Evolutionary conservation across 2,113 vertebrate genomes (phyloP).

Genomic region (Periophthalmodon schlosseri): DNA sequence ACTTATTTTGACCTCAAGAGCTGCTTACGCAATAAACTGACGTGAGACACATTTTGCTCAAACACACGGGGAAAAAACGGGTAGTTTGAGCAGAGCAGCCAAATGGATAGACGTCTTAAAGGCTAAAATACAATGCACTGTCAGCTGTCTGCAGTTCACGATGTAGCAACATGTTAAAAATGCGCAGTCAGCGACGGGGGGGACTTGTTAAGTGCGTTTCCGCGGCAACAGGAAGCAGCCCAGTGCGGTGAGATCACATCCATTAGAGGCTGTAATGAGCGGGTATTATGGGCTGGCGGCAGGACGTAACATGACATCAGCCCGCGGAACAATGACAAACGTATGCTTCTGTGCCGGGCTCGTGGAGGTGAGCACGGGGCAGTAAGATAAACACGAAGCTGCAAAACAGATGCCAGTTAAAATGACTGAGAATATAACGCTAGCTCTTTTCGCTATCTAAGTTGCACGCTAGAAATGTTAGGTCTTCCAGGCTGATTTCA

Average conservation of each 20-base stretch:
- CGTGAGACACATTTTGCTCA: no score
- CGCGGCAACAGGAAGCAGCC: conserved; percentile 29
- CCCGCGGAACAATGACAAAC: conserved; percentile 6
- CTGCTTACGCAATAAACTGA: no score
- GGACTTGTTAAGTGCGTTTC: conserved; percentile 27
- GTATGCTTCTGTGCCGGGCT: conserved; percentile 3
- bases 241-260: conserved; percentile 40
- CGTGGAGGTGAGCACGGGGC: not conserved
- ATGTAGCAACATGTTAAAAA: conserved; percentile 36
- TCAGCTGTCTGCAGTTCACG: conserved; percentile 28
- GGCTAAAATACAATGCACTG: not conserved
- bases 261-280: conserved; percentile 49
- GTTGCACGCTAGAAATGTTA: no score
- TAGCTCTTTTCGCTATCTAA: no score
- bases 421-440: no score
- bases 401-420: no score
- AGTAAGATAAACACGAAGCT: no score
- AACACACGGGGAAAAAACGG: no score
- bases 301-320: conserved; percentile 29
- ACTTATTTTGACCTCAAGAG: no score
- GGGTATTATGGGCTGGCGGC: conserved; percentile 31
- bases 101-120: not conserved
- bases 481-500: no score
- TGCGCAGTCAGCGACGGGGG: conserved; percentile 43
- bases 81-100: not conserved